Conservation (phyloP, 2,888 invertebrate genomes). For the Luperina testacea region DNA sequence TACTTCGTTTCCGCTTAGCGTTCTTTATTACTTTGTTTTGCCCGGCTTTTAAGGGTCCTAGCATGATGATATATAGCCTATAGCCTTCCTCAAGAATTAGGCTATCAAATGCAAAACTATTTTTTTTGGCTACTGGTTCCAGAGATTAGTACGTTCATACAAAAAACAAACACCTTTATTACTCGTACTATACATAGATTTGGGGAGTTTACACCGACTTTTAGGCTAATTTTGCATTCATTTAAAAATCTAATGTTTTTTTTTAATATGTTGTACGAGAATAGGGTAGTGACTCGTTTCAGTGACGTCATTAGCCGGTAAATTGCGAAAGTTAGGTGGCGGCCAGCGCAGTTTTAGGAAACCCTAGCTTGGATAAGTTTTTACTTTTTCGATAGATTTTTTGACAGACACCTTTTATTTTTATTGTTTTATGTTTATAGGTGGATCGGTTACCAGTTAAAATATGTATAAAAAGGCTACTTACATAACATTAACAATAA, state of each 20-base stretch:
- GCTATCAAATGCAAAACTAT: no score
- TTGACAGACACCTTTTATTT: background rate
- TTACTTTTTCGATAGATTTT: background rate
- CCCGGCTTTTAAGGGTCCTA: no score
- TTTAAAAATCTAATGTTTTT: background rate
- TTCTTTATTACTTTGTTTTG: no score
- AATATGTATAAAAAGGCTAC: conserved; percentile 9
- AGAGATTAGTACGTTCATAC: no score
- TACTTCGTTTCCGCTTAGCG: no score
- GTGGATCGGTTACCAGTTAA: background rate
- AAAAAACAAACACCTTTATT: no score
- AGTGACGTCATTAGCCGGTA: background rate
- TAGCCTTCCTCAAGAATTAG: no score
- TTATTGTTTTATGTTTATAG: background rate
- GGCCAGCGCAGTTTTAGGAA: background rate
- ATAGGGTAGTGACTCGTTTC: no score
- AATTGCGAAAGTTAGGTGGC: background rate
- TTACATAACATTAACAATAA: conserved; percentile 37
- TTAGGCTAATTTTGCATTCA: background rate
- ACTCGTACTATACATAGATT: no score
- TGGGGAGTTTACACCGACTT: background rate
- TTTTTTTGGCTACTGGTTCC: no score
- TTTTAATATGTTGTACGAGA: background rate
- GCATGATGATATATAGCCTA: no score
- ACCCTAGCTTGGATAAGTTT: background rate